These are phyloP conservation scores for Caenorhabditis imperialis DNA, from an alignment of 2,888 invertebrate genomes.

Conservation along the genomic window DNA sequence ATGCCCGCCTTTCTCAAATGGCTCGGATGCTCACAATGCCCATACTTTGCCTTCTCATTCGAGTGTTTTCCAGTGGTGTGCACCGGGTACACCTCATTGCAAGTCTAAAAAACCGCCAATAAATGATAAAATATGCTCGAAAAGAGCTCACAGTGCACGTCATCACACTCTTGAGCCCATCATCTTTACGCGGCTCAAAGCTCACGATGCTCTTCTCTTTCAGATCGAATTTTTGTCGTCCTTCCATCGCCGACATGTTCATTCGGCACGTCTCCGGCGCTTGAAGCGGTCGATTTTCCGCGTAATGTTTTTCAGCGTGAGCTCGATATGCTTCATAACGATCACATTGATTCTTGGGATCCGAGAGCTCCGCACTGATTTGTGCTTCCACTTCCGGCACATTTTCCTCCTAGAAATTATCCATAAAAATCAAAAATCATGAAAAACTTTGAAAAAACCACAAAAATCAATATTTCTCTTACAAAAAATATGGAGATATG, in stretches of 20 bases:
- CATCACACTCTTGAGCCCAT: constrained; percentile 17
- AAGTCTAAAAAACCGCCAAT: constrained; percentile 42
- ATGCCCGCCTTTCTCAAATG: constrained; percentile 42
- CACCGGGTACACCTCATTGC: constrained; percentile 50
- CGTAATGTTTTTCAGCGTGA: constrained; percentile 7
- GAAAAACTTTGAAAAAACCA: background rate
- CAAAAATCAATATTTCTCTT: constrained; percentile 1
- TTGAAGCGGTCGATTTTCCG: constrained; percentile 13
- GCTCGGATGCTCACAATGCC: constrained; percentile 17
- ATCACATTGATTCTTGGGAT: constrained; percentile 22
- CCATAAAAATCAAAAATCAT: too few relatives aligned
- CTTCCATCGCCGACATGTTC: constrained; percentile 25
- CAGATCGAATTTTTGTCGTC: constrained; percentile 43
- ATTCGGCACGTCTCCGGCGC: constrained; percentile 48
- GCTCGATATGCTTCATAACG: constrained; percentile 18
- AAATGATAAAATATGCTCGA: background rate
- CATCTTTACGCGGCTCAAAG: constrained; percentile 2
- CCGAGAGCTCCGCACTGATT: constrained; percentile 13
- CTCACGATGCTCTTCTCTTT: constrained; percentile 8
- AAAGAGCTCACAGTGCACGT: constrained; percentile 38
- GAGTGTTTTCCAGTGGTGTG: constrained; percentile 21
- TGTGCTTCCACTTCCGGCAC: constrained; percentile 19
- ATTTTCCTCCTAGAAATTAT: constrained; percentile 42
- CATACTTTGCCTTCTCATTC: constrained; percentile 7
- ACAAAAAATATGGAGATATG: constrained; percentile 60